Conservation (phyloP, 2,113 vertebrate genomes). For the Tragelaphus scriptus region DNA sequence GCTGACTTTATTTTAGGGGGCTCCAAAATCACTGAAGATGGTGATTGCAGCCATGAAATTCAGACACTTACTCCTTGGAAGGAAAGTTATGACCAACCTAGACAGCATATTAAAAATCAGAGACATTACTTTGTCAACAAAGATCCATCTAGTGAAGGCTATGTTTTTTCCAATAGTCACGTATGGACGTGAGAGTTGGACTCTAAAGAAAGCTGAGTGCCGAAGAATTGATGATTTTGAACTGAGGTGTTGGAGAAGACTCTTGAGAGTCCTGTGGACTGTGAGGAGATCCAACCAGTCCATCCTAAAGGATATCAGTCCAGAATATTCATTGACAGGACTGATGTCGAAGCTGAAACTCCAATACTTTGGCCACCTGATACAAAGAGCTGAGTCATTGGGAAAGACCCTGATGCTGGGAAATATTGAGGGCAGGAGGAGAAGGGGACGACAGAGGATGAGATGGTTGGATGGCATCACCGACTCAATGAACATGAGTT, state of each 20-base stretch:
- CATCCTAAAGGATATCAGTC: neutral
- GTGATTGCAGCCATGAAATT: neutral
- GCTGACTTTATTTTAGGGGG: fast-evolving
- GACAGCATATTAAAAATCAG: neutral
- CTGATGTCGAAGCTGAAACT: neutral
- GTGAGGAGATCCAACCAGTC: neutral
- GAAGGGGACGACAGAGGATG: fast-evolving
- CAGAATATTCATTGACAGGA: neutral
- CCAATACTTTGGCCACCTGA: neutral
- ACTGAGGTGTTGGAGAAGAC: neutral
- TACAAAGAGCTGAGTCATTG: fast-evolving
- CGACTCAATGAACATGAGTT: fast-evolving
- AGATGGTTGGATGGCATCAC: neutral
- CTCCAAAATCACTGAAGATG: neutral
- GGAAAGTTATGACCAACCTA: neutral
- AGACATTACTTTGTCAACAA: neutral
- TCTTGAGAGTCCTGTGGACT: neutral
- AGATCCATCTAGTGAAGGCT: fast-evolving
- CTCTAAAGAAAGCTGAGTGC: fast-evolving
- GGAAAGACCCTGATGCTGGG: neutral
- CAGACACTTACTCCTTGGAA: neutral
- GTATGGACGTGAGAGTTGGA: neutral
- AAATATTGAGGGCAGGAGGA: neutral
- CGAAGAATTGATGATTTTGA: neutral
- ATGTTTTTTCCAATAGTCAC: neutral